A percentile compares a stretch with the other conserved stretches of the same genome.
Conservation (phyloP, 2,797 vertebrate species). For the Sternotherus odoratus region DNA sequence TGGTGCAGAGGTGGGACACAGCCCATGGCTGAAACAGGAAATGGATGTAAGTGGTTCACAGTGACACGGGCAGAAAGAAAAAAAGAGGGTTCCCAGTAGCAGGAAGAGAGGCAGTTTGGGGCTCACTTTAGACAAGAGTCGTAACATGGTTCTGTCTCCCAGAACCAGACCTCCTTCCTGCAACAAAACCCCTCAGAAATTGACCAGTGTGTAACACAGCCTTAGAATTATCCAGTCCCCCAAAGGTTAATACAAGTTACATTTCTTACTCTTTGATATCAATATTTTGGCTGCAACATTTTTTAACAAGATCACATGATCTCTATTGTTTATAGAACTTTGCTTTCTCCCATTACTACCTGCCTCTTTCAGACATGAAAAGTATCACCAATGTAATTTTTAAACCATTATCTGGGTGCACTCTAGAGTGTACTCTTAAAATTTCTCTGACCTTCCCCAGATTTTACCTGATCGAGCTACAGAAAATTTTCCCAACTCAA, state of each 20-base stretch:
- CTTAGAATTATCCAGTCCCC: neutral
- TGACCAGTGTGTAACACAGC: neutral
- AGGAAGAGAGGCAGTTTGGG: neutral
- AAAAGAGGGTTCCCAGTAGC: neutral
- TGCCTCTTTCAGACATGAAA: neutral
- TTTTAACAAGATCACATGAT: neutral
- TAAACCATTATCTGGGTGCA: neutral
- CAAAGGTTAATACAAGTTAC: neutral
- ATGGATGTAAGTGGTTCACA: neutral
- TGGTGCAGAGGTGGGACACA: neutral
- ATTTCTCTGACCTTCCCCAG: neutral
- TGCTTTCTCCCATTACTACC: neutral
- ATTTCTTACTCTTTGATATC: neutral
- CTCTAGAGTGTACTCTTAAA: neutral
- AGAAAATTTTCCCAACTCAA: neutral
- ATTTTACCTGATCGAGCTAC: neutral
- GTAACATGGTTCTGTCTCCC: neutral
- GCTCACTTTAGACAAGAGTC: neutral
- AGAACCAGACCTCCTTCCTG: neutral
- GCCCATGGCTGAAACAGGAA: neutral
- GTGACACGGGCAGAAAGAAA: neutral
- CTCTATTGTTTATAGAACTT: neutral
- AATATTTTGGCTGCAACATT: neutral
- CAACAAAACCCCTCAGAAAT: neutral
- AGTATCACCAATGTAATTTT: neutral